A percentile compares a stretch with the other conserved stretches of the same genome.
These are phyloP conservation scores for Typhlichthys eigenmanni DNA, from an alignment of 2,797 vertebrate species.

Conservation along the genomic window DNA sequence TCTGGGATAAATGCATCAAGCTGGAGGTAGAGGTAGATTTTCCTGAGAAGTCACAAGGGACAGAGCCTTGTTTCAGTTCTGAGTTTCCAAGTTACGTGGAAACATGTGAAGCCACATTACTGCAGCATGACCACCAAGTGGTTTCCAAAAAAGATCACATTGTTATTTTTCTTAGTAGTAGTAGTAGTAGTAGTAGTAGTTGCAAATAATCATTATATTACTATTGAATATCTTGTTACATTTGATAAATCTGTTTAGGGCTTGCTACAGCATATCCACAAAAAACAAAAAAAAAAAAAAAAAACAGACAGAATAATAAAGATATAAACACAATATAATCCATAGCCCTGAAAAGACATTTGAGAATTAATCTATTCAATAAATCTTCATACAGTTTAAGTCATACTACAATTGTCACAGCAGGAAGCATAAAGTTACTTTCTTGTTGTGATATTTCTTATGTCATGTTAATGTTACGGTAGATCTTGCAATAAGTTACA, in stretches of 20 bases:
- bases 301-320: constrained; percentile 29
- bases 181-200: constrained; percentile 7
- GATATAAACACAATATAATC: constrained; percentile 63
- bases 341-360: constrained; percentile 64
- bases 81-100: constrained; percentile 48
- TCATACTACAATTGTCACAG: constrained; percentile 76
- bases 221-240: constrained; percentile 59
- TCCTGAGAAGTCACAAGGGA: constrained; percentile 80
- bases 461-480: constrained; percentile 46
- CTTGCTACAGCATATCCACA: constrained; percentile 55
- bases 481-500: constrained; percentile 48
- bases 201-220: constrained; percentile 33
- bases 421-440: constrained; percentile 78
- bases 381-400: constrained; percentile 66
- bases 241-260: constrained; percentile 63
- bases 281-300: constrained; percentile 38
- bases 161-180: constrained; percentile 41
- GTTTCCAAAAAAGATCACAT: constrained; percentile 64
- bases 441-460: constrained; percentile 31
- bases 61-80: constrained; percentile 65
- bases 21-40: constrained; percentile 84
- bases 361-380: constrained; percentile 65
- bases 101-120: constrained; percentile 51
- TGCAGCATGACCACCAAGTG: constrained; percentile 18
- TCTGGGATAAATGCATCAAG: constrained; percentile 69